Base-by-base conservation (phyloP, 2,113 vertebrate genomes). In the Verasper variegatus region DNA sequence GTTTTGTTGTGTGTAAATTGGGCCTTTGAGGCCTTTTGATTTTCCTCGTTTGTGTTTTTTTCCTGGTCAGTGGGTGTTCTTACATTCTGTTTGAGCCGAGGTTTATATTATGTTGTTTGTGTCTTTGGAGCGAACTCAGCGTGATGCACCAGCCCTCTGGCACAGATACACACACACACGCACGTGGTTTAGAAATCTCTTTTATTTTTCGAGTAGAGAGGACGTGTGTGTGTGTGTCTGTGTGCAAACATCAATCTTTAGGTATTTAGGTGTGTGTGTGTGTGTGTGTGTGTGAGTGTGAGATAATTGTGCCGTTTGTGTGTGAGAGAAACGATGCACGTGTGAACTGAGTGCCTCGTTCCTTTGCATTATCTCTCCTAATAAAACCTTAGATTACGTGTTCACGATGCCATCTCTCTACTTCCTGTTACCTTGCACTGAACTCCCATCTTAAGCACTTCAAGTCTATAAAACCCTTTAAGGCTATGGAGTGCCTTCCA, bases 51-150 rank as follows among this genome's bases (percentile, higher is more conserved):
- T 81, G 24, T 68, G n/a, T 78, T 65, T 80, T 74, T 64, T 80
- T 75, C 66, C 52, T 47, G 64, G 80, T 66, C 81, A 63, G 65
- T 68, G 54, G 51, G 72, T 85, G 73, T 65, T 87, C 72, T 70
- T 78, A 52, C 37, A 61, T 74, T 84, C 51, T 71, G 74, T 85
- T 76, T 67, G 75, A 78, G 63, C 54, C 37, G 58, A 67, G 52
- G 71, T 87, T 80, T 82, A 73, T 74, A 65, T 84, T 76, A 24
- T 86, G 80, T 79, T 84, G 76, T 85, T 88, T 86, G 77, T 84
- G 80, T 78, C 80, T 89, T 80, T 84, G 58, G 64, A 85, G 76
- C 78, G 78, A 87, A 77, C 84, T 80, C 75, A 31, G 78, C 75
- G 71, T 76, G 71, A 78, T 85, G 79, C 71, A 68, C 62, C 40